Percentiles rank a stretch among this genome's conserved stretches.
These are phyloP conservation scores for Girardia tigrina DNA, from an alignment of 2,888 invertebrate species.

Conservation along the genomic window DNA sequence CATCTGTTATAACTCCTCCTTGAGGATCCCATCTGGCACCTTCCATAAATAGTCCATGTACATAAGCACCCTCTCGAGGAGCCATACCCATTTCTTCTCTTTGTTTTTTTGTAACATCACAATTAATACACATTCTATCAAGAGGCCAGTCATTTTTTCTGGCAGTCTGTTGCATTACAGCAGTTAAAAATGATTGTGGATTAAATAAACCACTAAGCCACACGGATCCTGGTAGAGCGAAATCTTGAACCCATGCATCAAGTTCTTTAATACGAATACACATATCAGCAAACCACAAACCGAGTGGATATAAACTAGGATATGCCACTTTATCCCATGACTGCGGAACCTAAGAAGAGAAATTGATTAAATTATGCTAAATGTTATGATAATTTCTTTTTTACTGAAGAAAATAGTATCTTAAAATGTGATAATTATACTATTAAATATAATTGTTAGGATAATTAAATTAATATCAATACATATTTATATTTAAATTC, in stretches of 20 bases:
- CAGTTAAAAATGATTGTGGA: constrained; percentile 38
- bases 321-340: constrained; percentile 30
- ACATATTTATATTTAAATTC: no score
- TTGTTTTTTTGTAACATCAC: constrained; percentile 36
- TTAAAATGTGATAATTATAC: no score
- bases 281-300: constrained; percentile 37
- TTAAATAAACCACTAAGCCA: constrained; percentile 38
- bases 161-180: constrained; percentile 37
- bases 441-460: no score
- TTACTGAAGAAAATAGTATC: no score
- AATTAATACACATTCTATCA: constrained; percentile 35
- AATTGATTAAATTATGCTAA: no score
- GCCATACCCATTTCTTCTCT: constrained; percentile 36
- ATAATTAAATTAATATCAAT: no score
- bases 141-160: constrained; percentile 38
- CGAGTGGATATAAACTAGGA: constrained; percentile 34
- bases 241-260: constrained; percentile 36
- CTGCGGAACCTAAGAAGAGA: constrained; percentile 28
- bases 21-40: constrained; percentile 67
- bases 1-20: constrained; percentile 71
- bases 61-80: constrained; percentile 37
- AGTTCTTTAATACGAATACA: constrained; percentile 35
- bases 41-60: constrained; percentile 36
- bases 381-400: no score
- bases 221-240: constrained; percentile 35